These are phyloP conservation scores for Xanthia icteritia DNA, from an alignment of 2,888 invertebrate genomes.

Conservation along the genomic window DNA sequence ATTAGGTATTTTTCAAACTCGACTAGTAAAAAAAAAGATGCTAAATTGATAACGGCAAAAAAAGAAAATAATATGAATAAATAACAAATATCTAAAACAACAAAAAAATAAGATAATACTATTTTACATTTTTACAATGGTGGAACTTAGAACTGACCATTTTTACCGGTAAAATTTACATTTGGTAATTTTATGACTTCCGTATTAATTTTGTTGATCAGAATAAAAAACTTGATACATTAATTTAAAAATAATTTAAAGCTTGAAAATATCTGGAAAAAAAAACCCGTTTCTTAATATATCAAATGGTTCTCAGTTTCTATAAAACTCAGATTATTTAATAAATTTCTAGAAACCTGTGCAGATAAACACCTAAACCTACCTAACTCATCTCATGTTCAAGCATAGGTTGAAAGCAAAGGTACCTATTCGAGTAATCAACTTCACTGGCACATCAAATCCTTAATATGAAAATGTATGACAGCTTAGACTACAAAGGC, in stretches of 20 bases:
- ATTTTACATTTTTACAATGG: not conserved
- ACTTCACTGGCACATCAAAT: constrained; percentile 17
- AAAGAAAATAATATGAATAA: not conserved
- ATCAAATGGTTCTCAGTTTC: not conserved
- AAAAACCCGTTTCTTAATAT: not conserved
- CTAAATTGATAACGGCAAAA: not conserved
- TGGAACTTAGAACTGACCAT: not conserved
- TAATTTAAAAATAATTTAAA: no score
- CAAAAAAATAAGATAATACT: not conserved
- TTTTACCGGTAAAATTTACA: not conserved
- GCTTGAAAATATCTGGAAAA: not conserved
- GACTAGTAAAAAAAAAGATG: not conserved
- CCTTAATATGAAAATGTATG: constrained; percentile 18
- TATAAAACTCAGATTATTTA: constrained; percentile 1
- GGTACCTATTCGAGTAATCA: constrained; percentile 29
- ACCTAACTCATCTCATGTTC: constrained; percentile 5
- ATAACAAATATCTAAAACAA: no score
- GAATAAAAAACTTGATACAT: not conserved
- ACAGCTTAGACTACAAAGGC: constrained; percentile 32
- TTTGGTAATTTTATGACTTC: not conserved
- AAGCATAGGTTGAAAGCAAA: constrained; percentile 14
- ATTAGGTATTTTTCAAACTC: not conserved
- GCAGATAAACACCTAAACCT: not conserved
- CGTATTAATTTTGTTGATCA: not conserved
- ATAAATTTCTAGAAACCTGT: not conserved